A percentile compares a stretch with the other conserved stretches of the same genome.
phyloP scores from a whole-genome alignment of 2,113 vertebrate species.

The Willisornis vidua region DNA sequence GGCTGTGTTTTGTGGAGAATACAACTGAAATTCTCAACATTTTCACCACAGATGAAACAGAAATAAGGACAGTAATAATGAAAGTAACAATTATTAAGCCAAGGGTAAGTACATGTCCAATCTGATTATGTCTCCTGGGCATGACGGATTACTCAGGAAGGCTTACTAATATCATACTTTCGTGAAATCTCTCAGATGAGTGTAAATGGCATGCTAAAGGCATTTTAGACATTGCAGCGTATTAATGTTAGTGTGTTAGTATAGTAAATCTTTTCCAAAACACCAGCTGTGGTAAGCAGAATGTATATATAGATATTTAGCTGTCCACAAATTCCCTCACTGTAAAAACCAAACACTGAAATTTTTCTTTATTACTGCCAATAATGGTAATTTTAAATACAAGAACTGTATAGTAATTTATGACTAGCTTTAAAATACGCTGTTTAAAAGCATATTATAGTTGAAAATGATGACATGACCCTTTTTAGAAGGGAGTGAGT shows the following conservation, averaged over 20 bases:
- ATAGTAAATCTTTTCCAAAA: slow-evolving; percentile 63
- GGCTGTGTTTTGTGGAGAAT: not conserved
- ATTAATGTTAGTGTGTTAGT: slow-evolving; percentile 60
- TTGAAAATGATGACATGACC: not conserved
- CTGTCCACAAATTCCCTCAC: not conserved
- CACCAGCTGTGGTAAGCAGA: slow-evolving; percentile 50
- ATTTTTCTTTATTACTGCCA: not conserved
- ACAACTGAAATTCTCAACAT: slow-evolving; percentile 16
- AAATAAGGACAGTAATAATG: slow-evolving; percentile 38
- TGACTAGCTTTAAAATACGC: not conserved
- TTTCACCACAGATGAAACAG: slow-evolving; percentile 38
- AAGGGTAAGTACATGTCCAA: slow-evolving; percentile 27
- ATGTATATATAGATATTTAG: not conserved
- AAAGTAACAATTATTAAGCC: slow-evolving; percentile 57
- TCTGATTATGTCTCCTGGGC: slow-evolving; percentile 60
- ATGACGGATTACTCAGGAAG: slow-evolving; percentile 66
- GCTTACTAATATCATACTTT: slow-evolving; percentile 64
- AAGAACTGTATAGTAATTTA: not conserved
- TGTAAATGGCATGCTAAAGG: slow-evolving; percentile 46
- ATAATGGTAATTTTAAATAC: slow-evolving; percentile 1
- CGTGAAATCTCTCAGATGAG: slow-evolving; percentile 57
- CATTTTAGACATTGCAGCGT: slow-evolving; percentile 31
- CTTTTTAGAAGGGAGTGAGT: not conserved
- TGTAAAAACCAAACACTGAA: not conserved
- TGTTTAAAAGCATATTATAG: not conserved